phyloP scores from a whole-genome alignment of 2,888 invertebrate genomes.

The Ornithoptera alexandrae region DNA sequence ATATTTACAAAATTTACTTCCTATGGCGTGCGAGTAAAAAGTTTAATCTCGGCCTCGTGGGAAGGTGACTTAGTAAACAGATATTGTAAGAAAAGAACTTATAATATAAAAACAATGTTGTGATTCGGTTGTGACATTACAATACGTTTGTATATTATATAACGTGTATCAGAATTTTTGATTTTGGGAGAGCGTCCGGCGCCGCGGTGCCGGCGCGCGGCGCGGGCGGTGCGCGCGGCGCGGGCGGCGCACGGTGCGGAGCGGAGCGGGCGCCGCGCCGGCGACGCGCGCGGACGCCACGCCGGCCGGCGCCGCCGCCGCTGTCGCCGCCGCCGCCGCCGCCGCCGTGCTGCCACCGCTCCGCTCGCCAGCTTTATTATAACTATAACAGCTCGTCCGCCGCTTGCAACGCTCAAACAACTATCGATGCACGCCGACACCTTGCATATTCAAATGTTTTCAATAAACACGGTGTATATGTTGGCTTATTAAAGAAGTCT shows the following conservation, averaged over 20 bases:
- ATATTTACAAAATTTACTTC: no score
- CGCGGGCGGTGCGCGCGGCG: conserved; percentile 32
- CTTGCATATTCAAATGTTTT: no score
- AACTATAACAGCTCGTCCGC: conserved; percentile 23
- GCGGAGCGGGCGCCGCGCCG: conserved; percentile 38
- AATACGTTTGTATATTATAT: conserved; percentile 13
- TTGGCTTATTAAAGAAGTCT: no score
- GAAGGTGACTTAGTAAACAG: no score
- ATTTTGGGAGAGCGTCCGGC: conserved; percentile 14
- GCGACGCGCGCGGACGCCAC: conserved; percentile 44
- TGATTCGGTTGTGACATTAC: neutral
- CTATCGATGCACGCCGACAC: conserved; percentile 8
- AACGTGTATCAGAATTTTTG: conserved; percentile 17
- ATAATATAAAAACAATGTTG: no score
- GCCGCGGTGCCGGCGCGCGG: no score
- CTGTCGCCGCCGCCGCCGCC: conserved; percentile 12
- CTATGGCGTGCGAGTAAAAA: no score
- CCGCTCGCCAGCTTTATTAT: conserved; percentile 24
- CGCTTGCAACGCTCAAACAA: conserved; percentile 29
- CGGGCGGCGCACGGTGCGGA: conserved; percentile 31
- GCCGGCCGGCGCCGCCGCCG: conserved; percentile 37
- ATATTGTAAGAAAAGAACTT: no score
- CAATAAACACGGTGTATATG: no score
- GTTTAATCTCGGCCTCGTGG: no score
- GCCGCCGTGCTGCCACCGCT: conserved; percentile 12